Percentiles rank a stretch among this genome's conserved stretches.
phyloP scores from a whole-genome alignment of 2,888 invertebrate species.

The Machimus atricapillus region DNA sequence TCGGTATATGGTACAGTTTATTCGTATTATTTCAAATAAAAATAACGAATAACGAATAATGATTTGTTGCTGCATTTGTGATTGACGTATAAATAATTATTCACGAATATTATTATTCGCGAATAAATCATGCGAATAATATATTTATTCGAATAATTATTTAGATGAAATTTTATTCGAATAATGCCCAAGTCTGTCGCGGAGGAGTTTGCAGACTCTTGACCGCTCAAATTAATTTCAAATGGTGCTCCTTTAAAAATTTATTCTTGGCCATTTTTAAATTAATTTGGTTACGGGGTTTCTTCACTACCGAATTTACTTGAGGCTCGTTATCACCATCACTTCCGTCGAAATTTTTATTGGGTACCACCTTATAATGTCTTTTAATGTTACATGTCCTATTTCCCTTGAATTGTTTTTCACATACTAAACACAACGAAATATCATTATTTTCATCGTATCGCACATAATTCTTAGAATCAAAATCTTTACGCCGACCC shows the following conservation, averaged over 20 bases:
- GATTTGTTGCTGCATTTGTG: neutral
- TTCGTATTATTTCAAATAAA: too few relatives aligned
- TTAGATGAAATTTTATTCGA: neutral
- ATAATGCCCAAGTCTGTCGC: too few relatives aligned
- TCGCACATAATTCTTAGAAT: neutral
- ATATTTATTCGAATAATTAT: neutral
- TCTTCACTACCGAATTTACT: neutral
- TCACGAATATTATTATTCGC: neutral
- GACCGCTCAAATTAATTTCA: too few relatives aligned
- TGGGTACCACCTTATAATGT: neutral
- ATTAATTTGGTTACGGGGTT: neutral
- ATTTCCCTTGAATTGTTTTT: neutral
- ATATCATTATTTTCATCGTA: neutral
- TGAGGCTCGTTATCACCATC: neutral
- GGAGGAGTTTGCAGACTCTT: too few relatives aligned
- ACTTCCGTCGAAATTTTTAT: neutral
- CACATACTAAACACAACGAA: neutral
- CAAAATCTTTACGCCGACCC: neutral
- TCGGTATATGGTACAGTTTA: too few relatives aligned
- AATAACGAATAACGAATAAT: too few relatives aligned
- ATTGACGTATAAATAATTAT: neutral
- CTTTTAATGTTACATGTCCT: neutral
- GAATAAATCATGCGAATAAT: neutral
- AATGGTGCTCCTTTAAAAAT: too few relatives aligned
- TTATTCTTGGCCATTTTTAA: constrained; percentile 1